Base-by-base conservation (phyloP, 2,797 vertebrate genomes). In the Sebastiscus tertius region DNA sequence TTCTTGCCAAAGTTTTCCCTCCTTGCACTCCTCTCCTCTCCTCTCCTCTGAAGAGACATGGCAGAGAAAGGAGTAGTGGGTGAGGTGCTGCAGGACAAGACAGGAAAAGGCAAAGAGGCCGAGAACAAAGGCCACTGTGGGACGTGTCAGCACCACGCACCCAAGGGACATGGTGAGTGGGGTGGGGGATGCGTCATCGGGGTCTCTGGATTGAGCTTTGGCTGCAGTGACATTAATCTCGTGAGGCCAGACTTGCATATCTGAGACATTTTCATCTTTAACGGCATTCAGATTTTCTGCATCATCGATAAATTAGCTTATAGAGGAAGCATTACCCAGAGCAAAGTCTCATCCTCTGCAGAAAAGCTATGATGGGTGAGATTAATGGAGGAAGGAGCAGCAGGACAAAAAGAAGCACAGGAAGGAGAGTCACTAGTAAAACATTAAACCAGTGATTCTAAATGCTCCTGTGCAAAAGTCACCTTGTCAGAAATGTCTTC, bases 151-250 rank as follows among this genome's bases (percentile, higher is more conserved):
- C 88, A 89, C 52, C 76, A 87, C 42, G 10, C 62, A 76, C 81
- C 89, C 75, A 91, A 85, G 82, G 83, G 80, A 87, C 85, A 82
- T 69, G 93, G 94, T 94, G 93, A 95, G 93, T 94, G 80, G 16
- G 54, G 27, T 31, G 60, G 34, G n/a, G 10, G 62, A 61, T 1
- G 14, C 46, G 67, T 83, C 86, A 82, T 84, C 80, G 83, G 84
- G 87, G 83, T 85, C 83, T 84, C 78, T 83, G 62, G 58, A 72
- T 66, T 75, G 39, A 71, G 72, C 18, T 69, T 82, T 77, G 54
- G 29, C 22, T 68, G 29, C 29, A 67, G 14, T 56, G 8, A 13
- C 27, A 36, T 77, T 58, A 34, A 46, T n/a, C 14, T 2, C 1
- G 2, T 49, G 42, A 74, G 7, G 52, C 18, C 6, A 27, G 12